Evolutionary conservation across 2,888 invertebrate genomes (phyloP).

Genomic region (Pachydiplax longipennis): DNA sequence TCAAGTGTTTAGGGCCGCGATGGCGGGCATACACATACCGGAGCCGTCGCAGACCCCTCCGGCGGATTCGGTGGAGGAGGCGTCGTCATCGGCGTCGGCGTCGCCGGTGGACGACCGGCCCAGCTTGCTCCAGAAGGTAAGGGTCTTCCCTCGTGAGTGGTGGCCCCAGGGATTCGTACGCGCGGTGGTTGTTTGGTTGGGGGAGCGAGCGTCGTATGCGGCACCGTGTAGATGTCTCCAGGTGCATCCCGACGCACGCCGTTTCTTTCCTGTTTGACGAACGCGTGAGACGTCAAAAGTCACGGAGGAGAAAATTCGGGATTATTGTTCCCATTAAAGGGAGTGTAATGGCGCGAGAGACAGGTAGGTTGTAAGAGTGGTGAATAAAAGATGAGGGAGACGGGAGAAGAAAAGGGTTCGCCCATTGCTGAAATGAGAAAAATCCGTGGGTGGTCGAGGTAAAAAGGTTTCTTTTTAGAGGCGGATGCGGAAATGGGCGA

Average conservation of each 20-base stretch:
- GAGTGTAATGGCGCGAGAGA: too few species aligned
- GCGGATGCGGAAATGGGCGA: too few species aligned
- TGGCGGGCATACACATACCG: slow-evolving; percentile 57
- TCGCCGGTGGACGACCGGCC: slow-evolving; percentile 34
- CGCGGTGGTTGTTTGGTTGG: not conserved
- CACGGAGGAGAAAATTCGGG: not conserved
- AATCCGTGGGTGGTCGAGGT: too few species aligned
- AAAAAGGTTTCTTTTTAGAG: too few species aligned
- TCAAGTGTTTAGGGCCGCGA: slow-evolving; percentile 64
- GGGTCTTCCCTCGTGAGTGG: not conserved
- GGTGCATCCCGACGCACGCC: not conserved
- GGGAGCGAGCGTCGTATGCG: not conserved
- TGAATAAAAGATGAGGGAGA: too few species aligned
- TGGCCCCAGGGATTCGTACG: not conserved
- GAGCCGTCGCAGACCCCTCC: slow-evolving; percentile 56
- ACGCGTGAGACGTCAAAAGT: not conserved
- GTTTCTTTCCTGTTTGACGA: not conserved
- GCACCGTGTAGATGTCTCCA: not conserved
- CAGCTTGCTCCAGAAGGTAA: slow-evolving; percentile 30
- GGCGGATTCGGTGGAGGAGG: slow-evolving; percentile 20
- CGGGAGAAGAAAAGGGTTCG: too few species aligned
- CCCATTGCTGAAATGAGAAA: too few species aligned
- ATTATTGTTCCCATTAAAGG: too few species aligned
- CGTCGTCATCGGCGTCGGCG: slow-evolving; percentile 46
- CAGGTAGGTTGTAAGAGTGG: too few species aligned